Evolutionary conservation across 2,797 vertebrate genomes (phyloP), one percentile per base, ranked within the genome.

Genomic region (Gymnothorax reevesii): DNA sequence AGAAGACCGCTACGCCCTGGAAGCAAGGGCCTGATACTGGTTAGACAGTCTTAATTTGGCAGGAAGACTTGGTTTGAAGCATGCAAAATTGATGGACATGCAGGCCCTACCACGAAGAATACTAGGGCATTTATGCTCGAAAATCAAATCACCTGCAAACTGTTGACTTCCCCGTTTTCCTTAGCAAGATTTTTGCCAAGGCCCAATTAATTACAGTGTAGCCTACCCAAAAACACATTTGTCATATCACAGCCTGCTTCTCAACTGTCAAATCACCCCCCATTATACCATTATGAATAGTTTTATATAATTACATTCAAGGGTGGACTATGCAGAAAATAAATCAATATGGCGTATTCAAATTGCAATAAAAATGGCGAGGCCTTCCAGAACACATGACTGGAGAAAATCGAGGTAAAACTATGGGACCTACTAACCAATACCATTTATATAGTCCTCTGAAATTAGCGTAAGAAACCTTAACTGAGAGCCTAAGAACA

Each of bases 21-120:
- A 42, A 86, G 54, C n/a, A 10, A 55, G 57, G 89, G 87, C 90
- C 87, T 86, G 89, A 89, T 82, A 57, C 86, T 66, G 88, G 89
- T 88, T 17, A 83, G 84, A 88, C 79, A 91, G 87, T 85, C 89
- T 83, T 90, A 87, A 89, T 93, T 93, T 94, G 91, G 92, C 93
- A 93, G 89, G 90, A 92, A 77, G 90, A 91, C 87, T 83, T 86
- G 91, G 91, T 89, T 92, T 92, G 92, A 93, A 92, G 92, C 93
- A 93, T 85, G 87, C 60, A 64, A 60, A 90, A 87, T 87, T 91
- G 91, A 94, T 88, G 89, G 90, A 94, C 85, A 55, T 90, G 77
- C 88, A 42, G 33, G 33, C 33, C 33, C 33, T 42, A 92, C 82
- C 84, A 27, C 87, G 87, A 90, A 91, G 88, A 90, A 92, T 85